A percentile compares a stretch with the other conserved stretches of the same genome.
Evolutionary conservation across 2,797 vertebrate genomes (phyloP).

Genomic region (Acropternis orthonyx): DNA sequence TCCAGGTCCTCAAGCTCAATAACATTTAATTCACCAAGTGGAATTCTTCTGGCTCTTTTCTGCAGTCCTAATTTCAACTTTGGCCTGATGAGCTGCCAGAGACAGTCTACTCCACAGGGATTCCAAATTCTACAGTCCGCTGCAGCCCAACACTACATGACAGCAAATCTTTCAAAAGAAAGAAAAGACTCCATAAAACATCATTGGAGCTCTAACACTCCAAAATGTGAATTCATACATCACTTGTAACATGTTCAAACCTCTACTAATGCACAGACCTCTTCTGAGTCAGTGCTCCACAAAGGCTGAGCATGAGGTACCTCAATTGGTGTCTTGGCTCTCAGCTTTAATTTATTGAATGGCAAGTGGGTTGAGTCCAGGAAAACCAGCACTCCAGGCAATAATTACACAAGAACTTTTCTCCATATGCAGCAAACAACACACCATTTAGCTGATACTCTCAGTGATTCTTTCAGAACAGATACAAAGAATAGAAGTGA

Average conservation of each 20-base stretch:
- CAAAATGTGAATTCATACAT: neutral
- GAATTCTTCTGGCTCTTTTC: constrained; percentile 48
- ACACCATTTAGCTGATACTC: neutral
- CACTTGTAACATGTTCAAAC: neutral
- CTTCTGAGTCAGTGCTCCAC: neutral
- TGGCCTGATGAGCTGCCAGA: constrained; percentile 24
- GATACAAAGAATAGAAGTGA: neutral
- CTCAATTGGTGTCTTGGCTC: accelerated
- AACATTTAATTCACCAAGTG: constrained; percentile 39
- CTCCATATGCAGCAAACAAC: neutral
- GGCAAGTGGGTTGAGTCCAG: neutral
- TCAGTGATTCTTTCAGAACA: neutral
- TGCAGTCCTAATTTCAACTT: constrained; percentile 48
- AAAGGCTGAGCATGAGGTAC: neutral
- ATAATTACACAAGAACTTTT: neutral
- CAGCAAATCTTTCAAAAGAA: constrained; percentile 36
- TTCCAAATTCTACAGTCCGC: constrained; percentile 12
- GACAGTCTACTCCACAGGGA: constrained; percentile 26
- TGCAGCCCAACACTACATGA: neutral
- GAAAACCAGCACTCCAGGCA: neutral
- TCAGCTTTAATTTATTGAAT: neutral
- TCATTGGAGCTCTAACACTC: neutral
- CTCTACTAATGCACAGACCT: neutral
- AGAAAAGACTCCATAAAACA: constrained; percentile 19
- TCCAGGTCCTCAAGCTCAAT: constrained; percentile 49